phyloP scores from a whole-genome alignment of 2,797 vertebrate genomes.

The Psittacula echo region DNA sequence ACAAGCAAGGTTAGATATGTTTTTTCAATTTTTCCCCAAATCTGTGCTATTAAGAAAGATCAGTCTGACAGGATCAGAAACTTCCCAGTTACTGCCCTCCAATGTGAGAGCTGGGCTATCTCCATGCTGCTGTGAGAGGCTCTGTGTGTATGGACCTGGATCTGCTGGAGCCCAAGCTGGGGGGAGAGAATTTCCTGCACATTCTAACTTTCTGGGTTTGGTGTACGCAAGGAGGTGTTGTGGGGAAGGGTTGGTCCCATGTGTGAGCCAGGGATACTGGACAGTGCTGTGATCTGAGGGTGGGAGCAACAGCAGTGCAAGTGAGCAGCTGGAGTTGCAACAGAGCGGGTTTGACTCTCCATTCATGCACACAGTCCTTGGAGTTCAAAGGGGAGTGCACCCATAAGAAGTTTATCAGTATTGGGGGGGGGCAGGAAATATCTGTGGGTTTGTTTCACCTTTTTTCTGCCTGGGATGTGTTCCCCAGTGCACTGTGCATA shows the following conservation, averaged over 20 bases:
- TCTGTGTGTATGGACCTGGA: background rate
- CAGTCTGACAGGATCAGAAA: background rate
- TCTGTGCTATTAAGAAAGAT: background rate
- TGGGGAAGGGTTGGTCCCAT: background rate
- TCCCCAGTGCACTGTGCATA: too few species aligned
- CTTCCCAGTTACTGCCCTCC: background rate
- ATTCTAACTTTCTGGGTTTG: background rate
- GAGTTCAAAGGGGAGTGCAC: background rate
- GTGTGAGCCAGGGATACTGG: background rate
- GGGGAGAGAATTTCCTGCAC: background rate
- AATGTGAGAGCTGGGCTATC: background rate
- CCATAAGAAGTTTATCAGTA: background rate
- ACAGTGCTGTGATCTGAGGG: background rate
- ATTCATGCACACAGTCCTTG: background rate
- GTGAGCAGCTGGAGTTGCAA: background rate
- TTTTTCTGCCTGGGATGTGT: background rate
- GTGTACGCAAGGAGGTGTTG: background rate
- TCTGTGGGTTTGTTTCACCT: background rate
- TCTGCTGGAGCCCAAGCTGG: background rate
- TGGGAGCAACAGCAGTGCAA: background rate
- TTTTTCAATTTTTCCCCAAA: background rate
- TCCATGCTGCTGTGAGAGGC: background rate
- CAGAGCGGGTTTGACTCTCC: accelerated
- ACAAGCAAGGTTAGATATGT: background rate
- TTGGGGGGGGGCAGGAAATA: background rate